Evolutionary conservation across 2,113 vertebrate genomes (phyloP), one percentile per base, ranked within the genome.

Genomic region (Stictonetta naevosa): DNA sequence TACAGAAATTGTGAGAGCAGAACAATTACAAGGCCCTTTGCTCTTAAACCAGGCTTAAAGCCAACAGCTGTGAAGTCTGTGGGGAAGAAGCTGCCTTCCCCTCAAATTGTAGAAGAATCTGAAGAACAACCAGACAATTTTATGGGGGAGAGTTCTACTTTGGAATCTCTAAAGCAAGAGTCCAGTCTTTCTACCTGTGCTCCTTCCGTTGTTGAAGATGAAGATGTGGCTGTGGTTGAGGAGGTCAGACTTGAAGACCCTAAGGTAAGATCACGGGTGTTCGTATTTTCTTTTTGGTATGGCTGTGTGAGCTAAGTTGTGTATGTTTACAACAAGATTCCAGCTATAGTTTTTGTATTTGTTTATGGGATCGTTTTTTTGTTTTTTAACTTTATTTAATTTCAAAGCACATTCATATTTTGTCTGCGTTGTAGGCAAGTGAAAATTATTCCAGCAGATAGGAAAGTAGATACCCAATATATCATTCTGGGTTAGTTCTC

Each of bases 201-300:
- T 28, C 86, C 91, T 53, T 75, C 92, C 33, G 7, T 86, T 29
- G 67, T 82, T 13, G 79, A 92, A 26, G 95, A 92, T 3, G 95
- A 95, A 4, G 97, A 97, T 40, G 81, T 98, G 6, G 95, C 97
- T 12, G 94, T 99, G 62, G 97, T 99, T 4, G 98, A 99, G 88
- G 98, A 98, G 50, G 80, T 98, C 58, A 95, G 87, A 66, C 94
- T 96, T 5, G 93, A 97, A 25, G 96, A 92, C 11, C 86, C 95
- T 17, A 98, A 97, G 98, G 99, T 99, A 78, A 94, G 93, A 59
- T 67, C 29, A 18, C 6, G 0, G 6, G 2, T 22, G 25, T 25
- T 55, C 19, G 22, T 46, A 4, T 67, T 26, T 84, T 67, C 56
- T 40, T 76, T 8, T 69, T 64, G 7, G 10, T 71, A 58, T 0